phyloP scores from a whole-genome alignment of 2,888 invertebrate genomes.

The Tipula unca region DNA sequence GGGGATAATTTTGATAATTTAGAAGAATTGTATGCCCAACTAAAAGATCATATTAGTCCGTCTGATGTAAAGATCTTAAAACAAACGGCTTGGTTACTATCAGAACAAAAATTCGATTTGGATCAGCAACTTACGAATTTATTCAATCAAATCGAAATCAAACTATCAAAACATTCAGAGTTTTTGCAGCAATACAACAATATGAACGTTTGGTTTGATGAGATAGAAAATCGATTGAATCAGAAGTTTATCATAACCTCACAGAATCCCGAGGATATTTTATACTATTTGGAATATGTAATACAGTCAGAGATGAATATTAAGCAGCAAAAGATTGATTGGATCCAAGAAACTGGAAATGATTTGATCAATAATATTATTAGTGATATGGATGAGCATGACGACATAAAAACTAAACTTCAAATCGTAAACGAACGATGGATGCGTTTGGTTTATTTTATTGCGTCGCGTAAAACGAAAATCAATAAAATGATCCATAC shows the following conservation, averaged over 20 bases:
- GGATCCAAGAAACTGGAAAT: constrained; percentile 61
- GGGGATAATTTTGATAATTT: constrained; percentile 60
- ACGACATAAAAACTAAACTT: constrained; percentile 47
- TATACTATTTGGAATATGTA: constrained; percentile 63
- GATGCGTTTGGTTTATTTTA: constrained; percentile 55
- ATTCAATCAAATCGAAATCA: constrained; percentile 64
- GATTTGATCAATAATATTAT: constrained; percentile 53
- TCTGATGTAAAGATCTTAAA: constrained; percentile 72
- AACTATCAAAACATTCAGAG: constrained; percentile 58
- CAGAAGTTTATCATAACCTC: constrained; percentile 45
- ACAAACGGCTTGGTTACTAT: constrained; percentile 67
- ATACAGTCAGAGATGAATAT: constrained; percentile 65
- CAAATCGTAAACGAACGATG: constrained; percentile 58
- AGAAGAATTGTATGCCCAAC: constrained; percentile 66
- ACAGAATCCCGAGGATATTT: constrained; percentile 63
- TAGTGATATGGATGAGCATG: constrained; percentile 55
- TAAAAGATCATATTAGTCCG: constrained; percentile 77
- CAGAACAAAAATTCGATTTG: constrained; percentile 72
- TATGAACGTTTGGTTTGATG: constrained; percentile 61
- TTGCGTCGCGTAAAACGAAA: constrained; percentile 59
- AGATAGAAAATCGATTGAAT: constrained; percentile 57
- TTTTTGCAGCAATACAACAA: constrained; percentile 59
- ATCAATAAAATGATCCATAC: constrained; percentile 64
- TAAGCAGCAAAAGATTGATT: constrained; percentile 69
- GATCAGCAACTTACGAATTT: constrained; percentile 67